Evolutionary conservation across 1,140 invertebrate genomes (phyloP), one percentile per base, ranked within the genome.

Genomic region (Drosophila willistoni): DNA sequence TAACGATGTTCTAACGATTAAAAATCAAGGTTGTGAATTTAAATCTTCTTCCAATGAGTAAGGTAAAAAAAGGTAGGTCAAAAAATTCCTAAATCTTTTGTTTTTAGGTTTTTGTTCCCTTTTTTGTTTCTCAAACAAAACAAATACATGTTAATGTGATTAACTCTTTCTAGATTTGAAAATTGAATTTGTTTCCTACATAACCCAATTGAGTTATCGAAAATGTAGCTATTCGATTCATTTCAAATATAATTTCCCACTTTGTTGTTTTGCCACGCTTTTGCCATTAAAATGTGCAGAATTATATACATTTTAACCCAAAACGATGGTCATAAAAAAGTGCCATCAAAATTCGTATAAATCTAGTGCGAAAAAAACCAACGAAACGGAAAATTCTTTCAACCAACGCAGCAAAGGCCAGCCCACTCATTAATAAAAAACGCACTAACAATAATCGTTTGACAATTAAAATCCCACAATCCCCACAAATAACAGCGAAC

Each of bases 381-480:
- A 51, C 44, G 44, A 51, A 51, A 51, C 44, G 44, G 17, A 51
- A 51, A 51, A 19, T 51, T 51, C 19, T 19, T 51, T 22, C 44
- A 70, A 41, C 41, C 83, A 19, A 65, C 0, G 10, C 12, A 39
- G 63, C 79, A 79, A 67, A 76, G 68, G 4, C 36, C 36, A 39
- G 63, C 79, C 83, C 76, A 76, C 84, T 77, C 69, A 87, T 87
- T 87, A 87, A 80, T 89, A 69, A 71, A 60, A 47, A 47, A 63
- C 68, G 36, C 51, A 47, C 36, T 34, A 42, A 33, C 66, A 4
- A 54, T 76, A 76, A 76, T 77, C 74, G 76, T 68, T 65, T 71
- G 74, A 77, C 68, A 77, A 77, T 77, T 71, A 71, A 68, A 86
- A 73, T 87, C 83, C 82, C 82, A 79, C 81, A 84, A 77, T 73